Percentiles rank a stretch among this genome's conserved stretches.
Evolutionary conservation across 2,888 invertebrate genomes (phyloP).

Genomic region (Lasius platythorax): DNA sequence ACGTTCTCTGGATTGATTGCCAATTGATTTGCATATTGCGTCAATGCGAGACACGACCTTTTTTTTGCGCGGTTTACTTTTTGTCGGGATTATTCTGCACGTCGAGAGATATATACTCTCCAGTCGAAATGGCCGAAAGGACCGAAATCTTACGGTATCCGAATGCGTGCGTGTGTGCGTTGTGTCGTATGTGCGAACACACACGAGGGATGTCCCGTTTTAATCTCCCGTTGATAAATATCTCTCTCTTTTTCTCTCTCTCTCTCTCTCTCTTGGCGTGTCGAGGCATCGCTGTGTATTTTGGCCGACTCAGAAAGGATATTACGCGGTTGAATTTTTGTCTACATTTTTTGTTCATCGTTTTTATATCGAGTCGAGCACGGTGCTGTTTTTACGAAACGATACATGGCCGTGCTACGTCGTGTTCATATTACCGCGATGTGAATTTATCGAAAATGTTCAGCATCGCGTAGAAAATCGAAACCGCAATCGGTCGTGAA

Average conservation of each 20-base stretch:
- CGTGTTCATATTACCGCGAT: slow-evolving; percentile 9
- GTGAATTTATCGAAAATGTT: slow-evolving; percentile 34
- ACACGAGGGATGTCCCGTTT: slow-evolving; percentile 67
- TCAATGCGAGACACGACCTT: slow-evolving; percentile 8
- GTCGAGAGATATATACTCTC: background rate
- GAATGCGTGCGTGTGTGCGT: slow-evolving; percentile 17
- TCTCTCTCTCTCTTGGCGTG: slow-evolving; percentile 33
- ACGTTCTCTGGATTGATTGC: background rate
- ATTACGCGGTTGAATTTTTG: slow-evolving; percentile 19
- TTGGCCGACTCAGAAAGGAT: slow-evolving; percentile 9
- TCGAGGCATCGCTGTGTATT: slow-evolving; percentile 20
- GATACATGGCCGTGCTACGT: background rate
- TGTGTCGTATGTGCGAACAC: slow-evolving; percentile 31
- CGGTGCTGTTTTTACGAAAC: slow-evolving; percentile 10
- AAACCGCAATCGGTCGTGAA: background rate
- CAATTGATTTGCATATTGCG: slow-evolving; percentile 37
- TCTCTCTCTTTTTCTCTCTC: slow-evolving; percentile 58
- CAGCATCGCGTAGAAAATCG: slow-evolving; percentile 1
- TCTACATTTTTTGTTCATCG: slow-evolving; percentile 18
- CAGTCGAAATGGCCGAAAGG: slow-evolving; percentile 29
- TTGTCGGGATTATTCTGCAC: slow-evolving; percentile 35
- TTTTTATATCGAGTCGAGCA: slow-evolving; percentile 5
- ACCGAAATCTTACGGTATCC: slow-evolving; percentile 72
- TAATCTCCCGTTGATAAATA: slow-evolving; percentile 71
- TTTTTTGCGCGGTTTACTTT: slow-evolving; percentile 4